Percentiles rank a stretch among this genome's conserved stretches.
Conservation (phyloP, 2,888 invertebrate species). For the Mantis religiosa region DNA sequence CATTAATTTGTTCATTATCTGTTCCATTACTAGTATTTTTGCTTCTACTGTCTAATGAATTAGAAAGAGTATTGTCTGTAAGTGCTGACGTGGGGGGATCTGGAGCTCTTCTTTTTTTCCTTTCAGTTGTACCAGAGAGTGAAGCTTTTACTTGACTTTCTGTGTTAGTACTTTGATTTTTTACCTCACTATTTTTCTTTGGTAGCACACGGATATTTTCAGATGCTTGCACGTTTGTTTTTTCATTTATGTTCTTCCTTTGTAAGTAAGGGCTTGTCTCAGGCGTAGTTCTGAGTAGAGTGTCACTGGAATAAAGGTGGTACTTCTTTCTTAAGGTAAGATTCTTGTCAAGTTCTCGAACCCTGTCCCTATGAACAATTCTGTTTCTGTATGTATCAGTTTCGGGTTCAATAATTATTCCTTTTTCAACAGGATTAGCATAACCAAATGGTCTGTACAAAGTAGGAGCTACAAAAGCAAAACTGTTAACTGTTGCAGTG, state of each 20-base stretch:
- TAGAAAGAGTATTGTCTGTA: constrained; percentile 35
- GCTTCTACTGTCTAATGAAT: constrained; percentile 28
- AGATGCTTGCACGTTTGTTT: background rate
- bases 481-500: constrained; percentile 67
- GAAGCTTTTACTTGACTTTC: background rate
- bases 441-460: constrained; percentile 46
- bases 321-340: constrained; percentile 63
- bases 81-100: constrained; percentile 31
- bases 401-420: constrained; percentile 53
- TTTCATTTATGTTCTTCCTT: constrained; percentile 2
- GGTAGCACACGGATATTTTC: background rate
- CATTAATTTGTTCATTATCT: constrained; percentile 13
- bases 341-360: constrained; percentile 56
- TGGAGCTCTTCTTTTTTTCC: constrained; percentile 35
- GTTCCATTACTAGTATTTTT: constrained; percentile 8
- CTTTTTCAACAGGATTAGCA: constrained; percentile 44
- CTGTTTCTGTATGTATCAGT: constrained; percentile 61
- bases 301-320: constrained; percentile 49
- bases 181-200: constrained; percentile 2
- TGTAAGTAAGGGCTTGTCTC: constrained; percentile 17
- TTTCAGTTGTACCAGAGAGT: constrained; percentile 24
- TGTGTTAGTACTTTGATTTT: constrained; percentile 36
- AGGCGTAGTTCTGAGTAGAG: constrained; percentile 20
- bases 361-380: constrained; percentile 55
- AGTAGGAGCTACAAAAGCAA: constrained; percentile 61